Percentiles rank a stretch among this genome's conserved stretches.
phyloP scores from a whole-genome alignment of 2,113 vertebrate species.

The Psittacula cyanocephala region DNA sequence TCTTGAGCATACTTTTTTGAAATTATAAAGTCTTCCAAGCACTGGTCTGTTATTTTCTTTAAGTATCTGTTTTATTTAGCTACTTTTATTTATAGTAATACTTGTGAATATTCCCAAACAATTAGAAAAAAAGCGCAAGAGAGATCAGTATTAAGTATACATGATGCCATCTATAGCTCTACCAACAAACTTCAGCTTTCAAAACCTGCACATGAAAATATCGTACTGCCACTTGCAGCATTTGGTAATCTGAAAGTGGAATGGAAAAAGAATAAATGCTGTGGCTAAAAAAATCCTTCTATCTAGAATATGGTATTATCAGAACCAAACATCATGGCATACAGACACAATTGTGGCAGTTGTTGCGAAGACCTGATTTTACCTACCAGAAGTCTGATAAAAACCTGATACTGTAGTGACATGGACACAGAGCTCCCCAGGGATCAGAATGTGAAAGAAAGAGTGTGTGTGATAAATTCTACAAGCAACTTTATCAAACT shows the following conservation, averaged over 20 bases:
- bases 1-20: not conserved
- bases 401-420: not conserved
- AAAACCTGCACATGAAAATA: not conserved
- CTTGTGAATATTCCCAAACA: not conserved
- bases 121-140: not conserved
- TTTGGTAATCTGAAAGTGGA: not conserved
- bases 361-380: not conserved
- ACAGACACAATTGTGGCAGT: not conserved
- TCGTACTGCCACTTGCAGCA: not conserved
- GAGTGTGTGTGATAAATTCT: not conserved
- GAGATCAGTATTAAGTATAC: not conserved
- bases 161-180: not conserved
- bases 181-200: not conserved
- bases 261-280: not conserved
- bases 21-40: not conserved
- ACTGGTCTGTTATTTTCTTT: not conserved
- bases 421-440: not conserved
- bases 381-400: not conserved
- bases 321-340: not conserved
- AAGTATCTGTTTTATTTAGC: not conserved
- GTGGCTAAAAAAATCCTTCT: not conserved
- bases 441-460: not conserved
- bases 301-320: not conserved
- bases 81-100: not conserved
- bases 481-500: not conserved